A percentile compares a stretch with the other conserved stretches of the same genome.
Conservation (phyloP, 2,888 invertebrate species). For the Cantharis rufa region DNA sequence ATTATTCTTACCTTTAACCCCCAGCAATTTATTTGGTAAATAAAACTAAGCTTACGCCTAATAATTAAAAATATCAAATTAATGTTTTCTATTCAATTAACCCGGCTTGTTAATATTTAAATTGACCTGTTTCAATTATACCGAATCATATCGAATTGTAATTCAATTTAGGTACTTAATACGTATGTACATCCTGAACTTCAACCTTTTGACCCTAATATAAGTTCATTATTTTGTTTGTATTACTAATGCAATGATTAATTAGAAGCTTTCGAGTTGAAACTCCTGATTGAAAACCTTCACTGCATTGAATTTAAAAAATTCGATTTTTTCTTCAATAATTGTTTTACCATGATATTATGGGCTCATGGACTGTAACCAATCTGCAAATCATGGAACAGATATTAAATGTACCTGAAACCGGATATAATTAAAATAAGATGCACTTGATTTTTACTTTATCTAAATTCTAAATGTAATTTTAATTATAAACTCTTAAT, state of each 20-base stretch:
- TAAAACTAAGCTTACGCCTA: neutral
- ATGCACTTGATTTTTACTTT: neutral
- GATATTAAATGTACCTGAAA: neutral
- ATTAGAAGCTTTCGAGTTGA: neutral
- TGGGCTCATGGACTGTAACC: neutral
- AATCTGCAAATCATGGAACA: neutral
- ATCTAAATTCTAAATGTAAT: constrained; percentile 1
- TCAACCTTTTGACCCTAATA: neutral
- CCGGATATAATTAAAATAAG: neutral
- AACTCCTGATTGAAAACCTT: neutral
- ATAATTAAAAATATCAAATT: neutral
- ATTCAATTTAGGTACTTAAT: neutral
- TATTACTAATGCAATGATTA: neutral
- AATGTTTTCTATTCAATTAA: neutral
- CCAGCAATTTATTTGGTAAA: neutral
- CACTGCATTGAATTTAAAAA: neutral
- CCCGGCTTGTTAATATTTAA: neutral
- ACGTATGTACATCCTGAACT: neutral
- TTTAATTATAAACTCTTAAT: neutral
- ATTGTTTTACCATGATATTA: neutral
- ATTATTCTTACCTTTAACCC: neutral
- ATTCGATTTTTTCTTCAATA: neutral
- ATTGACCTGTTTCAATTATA: neutral
- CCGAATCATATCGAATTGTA: neutral
- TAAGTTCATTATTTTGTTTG: neutral